Evolutionary conservation across 23 tunicate species (phyloP), one percentile per base, ranked within the genome.

Genomic region (Diplosoma virens): DNA sequence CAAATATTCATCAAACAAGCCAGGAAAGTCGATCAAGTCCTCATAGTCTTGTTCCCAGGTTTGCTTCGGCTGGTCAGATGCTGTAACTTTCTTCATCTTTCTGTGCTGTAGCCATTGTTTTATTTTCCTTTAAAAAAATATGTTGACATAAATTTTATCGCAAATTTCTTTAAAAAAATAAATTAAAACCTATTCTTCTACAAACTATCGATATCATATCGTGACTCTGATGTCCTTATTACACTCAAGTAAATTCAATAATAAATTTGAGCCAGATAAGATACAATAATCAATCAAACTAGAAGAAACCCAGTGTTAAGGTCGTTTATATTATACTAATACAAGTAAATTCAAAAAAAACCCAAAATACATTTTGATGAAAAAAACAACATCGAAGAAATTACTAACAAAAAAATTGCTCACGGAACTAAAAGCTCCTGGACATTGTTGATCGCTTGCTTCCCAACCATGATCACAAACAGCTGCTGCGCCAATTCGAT

Each of bases 401-500:
- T n/a, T n/a, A n/a, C n/a, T n/a, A n/a, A n/a, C n/a, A n/a, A n/a
- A 61, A 29, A 47, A 18, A 41, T 6, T 18, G 81, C 88, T 82
- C 56, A 89, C 96, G 96, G 98, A 1, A 93, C 27, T 1, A 82
- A 59, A 16, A 93, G 69, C 78, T 93, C 98, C 47, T 77, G 81
- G 1, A 93, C 59, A 50, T 93, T 93, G 71, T 93, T 93, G 64
- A 86, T 83, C 3, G 93, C 84, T 73, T 93, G 98, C 47, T 93
- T 93, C 23, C 98, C 98, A 24, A 93, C 85, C 98, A 93, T 93
- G 22, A 88, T 93, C 23, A 93, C 82, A 64, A 86, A 72, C 32
- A 93, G 64, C 74, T 93, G 98, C 31, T 80, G 87, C 1, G 98
- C 98, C 0, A 93, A 82, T 47, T 93, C 98, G 29, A 81, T 86